Conservation (phyloP, 2,113 vertebrate genomes). For the Hydrolagus affinis region DNA sequence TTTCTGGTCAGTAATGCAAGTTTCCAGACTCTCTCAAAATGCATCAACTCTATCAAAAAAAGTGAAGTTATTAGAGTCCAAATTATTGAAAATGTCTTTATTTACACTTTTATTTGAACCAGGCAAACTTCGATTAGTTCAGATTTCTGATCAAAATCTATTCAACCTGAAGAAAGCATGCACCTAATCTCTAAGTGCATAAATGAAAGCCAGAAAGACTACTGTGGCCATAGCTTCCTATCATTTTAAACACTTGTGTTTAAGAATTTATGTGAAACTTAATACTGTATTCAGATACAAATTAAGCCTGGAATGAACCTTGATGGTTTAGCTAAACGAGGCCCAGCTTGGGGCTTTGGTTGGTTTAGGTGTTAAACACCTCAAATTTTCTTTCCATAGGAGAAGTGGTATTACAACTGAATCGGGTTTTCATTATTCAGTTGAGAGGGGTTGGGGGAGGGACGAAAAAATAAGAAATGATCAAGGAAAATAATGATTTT, state of each 20-base stretch:
- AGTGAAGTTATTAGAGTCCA: not conserved
- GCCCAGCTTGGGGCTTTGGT: too few relatives aligned
- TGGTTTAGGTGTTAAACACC: too few relatives aligned
- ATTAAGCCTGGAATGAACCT: too few relatives aligned
- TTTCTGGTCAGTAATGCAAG: not conserved
- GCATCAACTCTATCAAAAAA: not conserved
- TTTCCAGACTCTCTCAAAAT: constrained; percentile 13
- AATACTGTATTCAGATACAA: too few relatives aligned
- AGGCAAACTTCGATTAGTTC: not conserved
- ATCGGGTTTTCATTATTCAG: too few relatives aligned
- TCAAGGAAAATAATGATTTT: too few relatives aligned
- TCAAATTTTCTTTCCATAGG: too few relatives aligned
- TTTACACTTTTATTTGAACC: not conserved
- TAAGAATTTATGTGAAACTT: too few relatives aligned
- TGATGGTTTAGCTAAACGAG: too few relatives aligned
- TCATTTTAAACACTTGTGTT: not conserved
- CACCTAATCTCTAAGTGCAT: constrained; percentile 14
- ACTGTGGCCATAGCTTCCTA: not conserved
- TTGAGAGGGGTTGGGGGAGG: too few relatives aligned
- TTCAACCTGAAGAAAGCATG: not conserved
- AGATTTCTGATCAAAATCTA: constrained; percentile 18
- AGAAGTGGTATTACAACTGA: too few relatives aligned
- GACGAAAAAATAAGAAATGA: too few relatives aligned
- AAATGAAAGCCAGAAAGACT: constrained; percentile 17
- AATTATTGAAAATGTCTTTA: not conserved